Conservation (phyloP, 2,113 vertebrate genomes). For the Myiopsitta monachus region DNA sequence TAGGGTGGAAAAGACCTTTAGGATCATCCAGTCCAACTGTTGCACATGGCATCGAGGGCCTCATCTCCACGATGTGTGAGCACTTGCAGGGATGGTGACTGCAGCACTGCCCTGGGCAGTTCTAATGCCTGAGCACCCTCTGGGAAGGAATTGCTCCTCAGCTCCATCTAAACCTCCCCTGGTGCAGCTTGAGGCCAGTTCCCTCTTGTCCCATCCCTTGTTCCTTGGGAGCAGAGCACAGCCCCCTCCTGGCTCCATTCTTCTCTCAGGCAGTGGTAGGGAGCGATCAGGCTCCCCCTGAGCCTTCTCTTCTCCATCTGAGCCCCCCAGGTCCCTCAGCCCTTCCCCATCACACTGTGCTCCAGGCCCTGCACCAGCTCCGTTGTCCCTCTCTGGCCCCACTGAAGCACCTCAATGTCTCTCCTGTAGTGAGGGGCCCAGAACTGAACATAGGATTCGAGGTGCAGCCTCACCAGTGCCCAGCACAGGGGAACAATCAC, state of each 20-base stretch:
- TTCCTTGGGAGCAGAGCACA: background rate
- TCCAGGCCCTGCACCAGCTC: background rate
- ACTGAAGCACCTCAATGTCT: background rate
- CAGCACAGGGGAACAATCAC: too few species aligned
- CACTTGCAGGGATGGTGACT: accelerated
- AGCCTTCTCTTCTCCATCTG: background rate
- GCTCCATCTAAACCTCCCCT: background rate
- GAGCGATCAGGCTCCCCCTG: too few species aligned
- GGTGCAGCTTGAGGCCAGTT: background rate
- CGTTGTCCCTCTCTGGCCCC: background rate
- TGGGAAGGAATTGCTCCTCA: background rate
- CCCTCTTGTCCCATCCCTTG: background rate
- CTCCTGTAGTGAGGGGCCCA: background rate
- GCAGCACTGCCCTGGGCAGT: background rate
- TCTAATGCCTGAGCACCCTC: background rate
- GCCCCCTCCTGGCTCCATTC: background rate
- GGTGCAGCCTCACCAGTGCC: background rate
- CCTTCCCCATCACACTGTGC: background rate
- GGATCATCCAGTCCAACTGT: background rate
- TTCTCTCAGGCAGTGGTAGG: too few species aligned
- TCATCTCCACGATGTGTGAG: background rate
- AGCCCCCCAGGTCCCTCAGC: background rate
- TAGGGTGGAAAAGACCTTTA: background rate
- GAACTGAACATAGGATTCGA: background rate
- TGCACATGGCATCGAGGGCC: background rate